Conservation (phyloP, 2,113 vertebrate species). For the Scomber scombrus region DNA sequence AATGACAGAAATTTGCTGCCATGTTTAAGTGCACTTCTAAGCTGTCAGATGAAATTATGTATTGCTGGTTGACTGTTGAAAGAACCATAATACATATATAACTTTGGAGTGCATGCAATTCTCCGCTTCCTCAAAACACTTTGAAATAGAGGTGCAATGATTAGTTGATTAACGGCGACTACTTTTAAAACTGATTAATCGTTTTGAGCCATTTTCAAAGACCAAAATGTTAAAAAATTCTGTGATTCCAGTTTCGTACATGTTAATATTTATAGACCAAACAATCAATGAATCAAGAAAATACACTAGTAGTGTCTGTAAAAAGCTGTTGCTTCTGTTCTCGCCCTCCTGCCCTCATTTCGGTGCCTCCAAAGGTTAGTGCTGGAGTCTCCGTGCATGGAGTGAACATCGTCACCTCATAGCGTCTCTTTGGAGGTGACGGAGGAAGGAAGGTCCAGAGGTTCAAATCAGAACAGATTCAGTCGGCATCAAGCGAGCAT, state of each 20-base stretch:
- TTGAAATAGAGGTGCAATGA: too few species aligned
- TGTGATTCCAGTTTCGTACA: too few species aligned
- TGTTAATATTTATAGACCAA: too few species aligned
- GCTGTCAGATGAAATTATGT: constrained; percentile 54
- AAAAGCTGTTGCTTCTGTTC: neutral
- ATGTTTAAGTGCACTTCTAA: constrained; percentile 51
- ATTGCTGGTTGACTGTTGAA: constrained; percentile 36
- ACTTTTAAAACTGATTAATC: too few species aligned
- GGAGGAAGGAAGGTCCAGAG: constrained; percentile 7
- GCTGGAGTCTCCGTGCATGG: constrained; percentile 8
- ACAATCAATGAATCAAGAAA: too few species aligned
- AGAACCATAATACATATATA: neutral
- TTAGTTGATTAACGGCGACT: too few species aligned
- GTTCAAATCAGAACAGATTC: neutral
- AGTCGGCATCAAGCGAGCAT: constrained; percentile 4
- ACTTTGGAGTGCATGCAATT: neutral
- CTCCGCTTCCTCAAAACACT: neutral
- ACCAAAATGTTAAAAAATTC: too few species aligned
- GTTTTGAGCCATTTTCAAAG: too few species aligned
- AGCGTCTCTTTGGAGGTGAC: constrained; percentile 22
- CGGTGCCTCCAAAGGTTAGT: neutral
- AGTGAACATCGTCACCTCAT: constrained; percentile 1
- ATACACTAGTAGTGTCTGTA: too few species aligned
- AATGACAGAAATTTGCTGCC: constrained; percentile 56
- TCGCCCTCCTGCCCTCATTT: neutral